phyloP scores from a whole-genome alignment of 2,888 invertebrate species.

The Eulithis testata region DNA sequence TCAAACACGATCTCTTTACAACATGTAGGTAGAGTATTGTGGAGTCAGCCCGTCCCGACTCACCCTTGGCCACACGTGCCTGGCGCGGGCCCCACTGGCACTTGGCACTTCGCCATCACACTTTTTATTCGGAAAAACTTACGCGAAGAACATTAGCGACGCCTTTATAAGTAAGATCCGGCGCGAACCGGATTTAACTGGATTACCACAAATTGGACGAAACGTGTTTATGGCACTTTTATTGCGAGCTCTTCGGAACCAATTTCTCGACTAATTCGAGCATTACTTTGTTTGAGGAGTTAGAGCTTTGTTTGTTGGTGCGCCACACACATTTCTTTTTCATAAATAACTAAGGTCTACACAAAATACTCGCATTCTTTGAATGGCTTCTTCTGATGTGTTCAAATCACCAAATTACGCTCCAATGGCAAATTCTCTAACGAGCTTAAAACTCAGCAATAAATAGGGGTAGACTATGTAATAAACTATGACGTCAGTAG shows the following conservation, averaged over 20 bases:
- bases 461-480: too few relatives aligned
- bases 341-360: too few relatives aligned
- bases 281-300: conserved; percentile 12
- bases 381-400: too few relatives aligned
- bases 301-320: conserved; percentile 9
- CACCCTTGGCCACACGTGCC: not conserved
- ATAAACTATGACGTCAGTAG: not conserved
- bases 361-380: too few relatives aligned
- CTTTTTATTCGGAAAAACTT: conserved; percentile 31
- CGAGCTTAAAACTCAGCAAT: too few relatives aligned
- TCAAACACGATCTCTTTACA: too few relatives aligned
- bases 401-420: too few relatives aligned
- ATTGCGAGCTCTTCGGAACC: conserved; percentile 27
- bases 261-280: conserved; percentile 21
- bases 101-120: conserved; percentile 24
- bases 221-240: conserved; percentile 34
- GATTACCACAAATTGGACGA: conserved; percentile 33
- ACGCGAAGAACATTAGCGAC: conserved; percentile 27
- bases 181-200: conserved; percentile 26
- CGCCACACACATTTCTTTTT: too few relatives aligned
- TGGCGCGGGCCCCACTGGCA: not conserved
- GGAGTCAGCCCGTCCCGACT: not conserved
- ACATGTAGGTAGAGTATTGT: too few relatives aligned
- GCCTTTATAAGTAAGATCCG: conserved; percentile 24
- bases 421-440: too few relatives aligned